Evolutionary conservation across 2,888 invertebrate species (phyloP).

Genomic region (Bibio marci): DNA sequence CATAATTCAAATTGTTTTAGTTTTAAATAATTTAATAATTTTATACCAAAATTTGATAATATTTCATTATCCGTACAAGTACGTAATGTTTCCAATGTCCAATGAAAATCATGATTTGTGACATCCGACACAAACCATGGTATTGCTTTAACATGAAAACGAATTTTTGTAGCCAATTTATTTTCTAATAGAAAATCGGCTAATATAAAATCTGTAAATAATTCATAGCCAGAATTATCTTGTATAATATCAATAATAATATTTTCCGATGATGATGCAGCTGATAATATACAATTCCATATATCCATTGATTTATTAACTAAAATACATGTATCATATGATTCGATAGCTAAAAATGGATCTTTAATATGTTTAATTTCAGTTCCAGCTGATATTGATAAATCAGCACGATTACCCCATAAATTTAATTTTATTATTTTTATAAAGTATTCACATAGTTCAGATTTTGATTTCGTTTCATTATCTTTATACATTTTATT

Average conservation of each 20-base stretch:
- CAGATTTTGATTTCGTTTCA: not conserved
- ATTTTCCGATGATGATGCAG: not conserved
- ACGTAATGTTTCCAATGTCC: constrained; percentile 38
- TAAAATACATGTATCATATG: constrained; percentile 39
- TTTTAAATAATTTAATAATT: constrained; percentile 40
- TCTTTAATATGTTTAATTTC: constrained; percentile 36
- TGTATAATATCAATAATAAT: constrained; percentile 51
- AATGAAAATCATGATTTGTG: constrained; percentile 46
- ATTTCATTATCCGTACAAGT: constrained; percentile 9
- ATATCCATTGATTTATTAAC: constrained; percentile 39
- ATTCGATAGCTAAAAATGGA: constrained; percentile 36
- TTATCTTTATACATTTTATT: not conserved
- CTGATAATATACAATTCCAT: constrained; percentile 30
- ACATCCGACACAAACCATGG: constrained; percentile 97
- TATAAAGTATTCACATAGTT: constrained; percentile 3
- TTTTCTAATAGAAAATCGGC: constrained; percentile 58
- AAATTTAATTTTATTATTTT: constrained; percentile 43
- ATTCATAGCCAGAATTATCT: constrained; percentile 90
- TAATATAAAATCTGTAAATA: constrained; percentile 76
- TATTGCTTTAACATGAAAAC: constrained; percentile 71
- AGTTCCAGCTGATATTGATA: constrained; percentile 67
- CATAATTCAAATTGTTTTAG: constrained; percentile 29
- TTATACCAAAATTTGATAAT: constrained; percentile 32
- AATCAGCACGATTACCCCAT: constrained; percentile 92
- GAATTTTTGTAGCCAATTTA: constrained; percentile 44